Base-by-base conservation (phyloP, 2,797 vertebrate genomes). In the Pangasius sanitwongsei region DNA sequence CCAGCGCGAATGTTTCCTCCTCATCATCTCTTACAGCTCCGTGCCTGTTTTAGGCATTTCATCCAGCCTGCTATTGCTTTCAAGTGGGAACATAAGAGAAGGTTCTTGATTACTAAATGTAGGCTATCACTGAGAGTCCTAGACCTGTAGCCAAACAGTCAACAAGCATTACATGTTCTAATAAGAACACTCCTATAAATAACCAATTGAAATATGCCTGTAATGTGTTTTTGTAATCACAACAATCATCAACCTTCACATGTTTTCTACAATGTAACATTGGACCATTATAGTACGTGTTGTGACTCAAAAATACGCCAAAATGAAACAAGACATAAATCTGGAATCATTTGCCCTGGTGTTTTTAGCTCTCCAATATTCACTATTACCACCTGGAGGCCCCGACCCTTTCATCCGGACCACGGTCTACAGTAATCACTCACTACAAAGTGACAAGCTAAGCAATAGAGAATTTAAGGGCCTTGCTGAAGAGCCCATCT, bases 61-160 rank as follows among this genome's bases (percentile, higher is more conserved):
- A 25, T 85, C 50, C 67, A 57, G 50, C n/a, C 31, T 55, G 83
- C 67, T 57, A 57, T 15, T 34, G 65, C 48, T 70, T 70, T 85
- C 65, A 55, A 85, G 65, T 85, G 83, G 48, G 31, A 85, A 50
- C 83, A 28, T 85, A 72, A 72, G 50, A 85, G 83, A 85, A 85
- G 50, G 48, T 37, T 7, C 50, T 23, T 85, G 83, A 85, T 85
- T 85, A 72, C 67, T 55, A 72, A 85, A 85, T 57, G 34, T 37
- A 72, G 67, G 67, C 67, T 15, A 18, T 57, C 48, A 9, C 65
- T 34, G 31, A 85, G 83, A 85, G 67, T 41, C 83, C 48, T 57
- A 85, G 65, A 55, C 83, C 83, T 85, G 50, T 70, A 55, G 31
- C 65, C 48, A 37, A 85, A 55, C 65, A 85, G 57, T 85, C 83